These are phyloP conservation scores for Hybognathus amarus DNA, from an alignment of 2,797 vertebrate genomes.

Conservation along the genomic window DNA sequence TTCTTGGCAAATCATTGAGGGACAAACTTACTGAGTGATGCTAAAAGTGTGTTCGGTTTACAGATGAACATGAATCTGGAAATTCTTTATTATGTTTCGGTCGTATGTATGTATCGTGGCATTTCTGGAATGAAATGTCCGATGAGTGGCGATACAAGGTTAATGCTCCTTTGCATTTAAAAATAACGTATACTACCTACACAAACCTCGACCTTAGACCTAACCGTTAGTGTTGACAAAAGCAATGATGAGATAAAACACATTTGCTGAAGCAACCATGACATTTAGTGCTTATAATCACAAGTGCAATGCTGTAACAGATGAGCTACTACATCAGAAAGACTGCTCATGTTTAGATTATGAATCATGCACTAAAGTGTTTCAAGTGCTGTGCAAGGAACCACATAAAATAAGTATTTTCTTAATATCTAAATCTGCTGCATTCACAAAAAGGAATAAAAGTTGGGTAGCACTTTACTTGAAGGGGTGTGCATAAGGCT, in stretches of 20 bases:
- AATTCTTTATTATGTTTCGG: too few species aligned
- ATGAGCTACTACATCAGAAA: too few species aligned
- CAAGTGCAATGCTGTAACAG: neutral
- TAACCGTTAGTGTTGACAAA: neutral
- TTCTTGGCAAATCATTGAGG: slow-evolving; percentile 49
- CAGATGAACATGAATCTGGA: neutral
- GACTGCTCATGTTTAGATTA: too few species aligned
- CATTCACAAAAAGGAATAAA: too few species aligned
- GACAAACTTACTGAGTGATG: slow-evolving; percentile 8
- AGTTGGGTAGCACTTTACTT: too few species aligned
- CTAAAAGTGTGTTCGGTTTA: neutral
- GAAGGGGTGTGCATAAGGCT: too few species aligned
- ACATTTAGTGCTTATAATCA: too few species aligned
- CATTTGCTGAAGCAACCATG: neutral
- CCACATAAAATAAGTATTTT: too few species aligned
- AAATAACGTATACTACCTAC: neutral
- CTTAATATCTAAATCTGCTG: too few species aligned
- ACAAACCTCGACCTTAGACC: neutral
- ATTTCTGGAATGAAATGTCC: neutral
- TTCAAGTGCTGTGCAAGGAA: too few species aligned
- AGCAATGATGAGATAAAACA: neutral
- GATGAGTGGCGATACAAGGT: neutral
- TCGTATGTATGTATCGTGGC: neutral
- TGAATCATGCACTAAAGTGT: too few species aligned
- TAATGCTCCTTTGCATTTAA: neutral